Evolutionary conservation across 2,797 vertebrate genomes (phyloP).

Genomic region (Myripristis murdjan): DNA sequence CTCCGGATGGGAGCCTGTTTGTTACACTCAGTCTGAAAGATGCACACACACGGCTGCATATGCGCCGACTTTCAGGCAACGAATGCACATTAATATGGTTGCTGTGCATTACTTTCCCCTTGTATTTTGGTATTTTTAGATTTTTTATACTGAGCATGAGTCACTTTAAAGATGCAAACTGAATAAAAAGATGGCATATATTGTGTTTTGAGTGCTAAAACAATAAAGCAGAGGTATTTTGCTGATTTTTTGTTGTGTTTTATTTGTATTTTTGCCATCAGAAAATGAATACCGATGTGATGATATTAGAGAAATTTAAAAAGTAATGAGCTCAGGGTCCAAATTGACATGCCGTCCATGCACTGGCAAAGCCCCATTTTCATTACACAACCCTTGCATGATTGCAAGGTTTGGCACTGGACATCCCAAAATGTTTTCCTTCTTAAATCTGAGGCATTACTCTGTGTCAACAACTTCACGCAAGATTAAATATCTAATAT

Average conservation of each 20-base stretch:
- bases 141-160: too few species aligned
- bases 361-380: conserved; percentile 67
- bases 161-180: neutral
- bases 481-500: conserved; percentile 82
- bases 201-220: neutral
- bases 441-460: conserved; percentile 79
- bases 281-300: conserved; percentile 13
- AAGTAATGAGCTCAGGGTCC: conserved; percentile 10
- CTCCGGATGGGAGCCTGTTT: conserved; percentile 72
- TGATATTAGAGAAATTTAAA: conserved; percentile 24
- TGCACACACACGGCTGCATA: conserved; percentile 46
- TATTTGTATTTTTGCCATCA: too few species aligned
- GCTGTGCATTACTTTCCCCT: neutral
- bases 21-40: conserved; percentile 52
- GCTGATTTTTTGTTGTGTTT: neutral
- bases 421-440: conserved; percentile 70
- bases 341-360: conserved; percentile 34
- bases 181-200: neutral
- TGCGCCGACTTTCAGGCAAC: conserved; percentile 10
- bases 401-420: conserved; percentile 67
- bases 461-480: conserved; percentile 74
- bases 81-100: conserved; percentile 4
- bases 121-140: too few species aligned
- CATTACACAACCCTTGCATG: conserved; percentile 76
- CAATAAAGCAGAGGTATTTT: too few species aligned